These are phyloP conservation scores for Hylia prasina DNA, from an alignment of 2,113 vertebrate species.

Conservation along the genomic window DNA sequence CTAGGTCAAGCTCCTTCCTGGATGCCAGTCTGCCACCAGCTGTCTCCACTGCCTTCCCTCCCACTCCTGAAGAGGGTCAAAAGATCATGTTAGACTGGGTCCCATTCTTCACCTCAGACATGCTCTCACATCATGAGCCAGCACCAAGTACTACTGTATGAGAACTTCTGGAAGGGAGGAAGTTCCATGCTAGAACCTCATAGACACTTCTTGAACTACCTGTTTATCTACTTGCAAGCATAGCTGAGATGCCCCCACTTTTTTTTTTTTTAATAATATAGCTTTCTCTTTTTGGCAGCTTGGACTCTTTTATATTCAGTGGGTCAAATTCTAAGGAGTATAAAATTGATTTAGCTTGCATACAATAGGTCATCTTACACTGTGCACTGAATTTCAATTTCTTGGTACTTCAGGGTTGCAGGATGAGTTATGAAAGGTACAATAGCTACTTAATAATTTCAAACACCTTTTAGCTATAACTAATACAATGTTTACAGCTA, in stretches of 20 bases:
- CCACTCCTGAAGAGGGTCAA: neutral
- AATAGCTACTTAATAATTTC: slow-evolving; percentile 43
- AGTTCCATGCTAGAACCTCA: neutral
- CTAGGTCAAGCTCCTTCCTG: neutral
- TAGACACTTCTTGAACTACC: neutral
- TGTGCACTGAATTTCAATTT: neutral
- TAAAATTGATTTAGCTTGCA: neutral
- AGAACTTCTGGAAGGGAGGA: neutral
- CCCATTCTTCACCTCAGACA: neutral
- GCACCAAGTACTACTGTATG: neutral
- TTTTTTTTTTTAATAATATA: neutral
- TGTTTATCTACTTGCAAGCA: neutral
- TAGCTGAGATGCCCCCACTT: accelerated
- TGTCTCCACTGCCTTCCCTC: neutral
- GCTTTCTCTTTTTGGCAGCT: slow-evolving; percentile 27
- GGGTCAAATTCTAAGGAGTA: slow-evolving; percentile 12
- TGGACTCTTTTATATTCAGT: neutral
- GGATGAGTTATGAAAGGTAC: neutral
- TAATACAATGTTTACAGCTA: slow-evolving; percentile 45
- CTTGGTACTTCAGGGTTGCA: neutral
- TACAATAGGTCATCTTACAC: neutral
- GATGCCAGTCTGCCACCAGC: neutral
- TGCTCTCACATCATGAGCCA: neutral
- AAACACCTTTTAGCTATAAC: slow-evolving; percentile 22
- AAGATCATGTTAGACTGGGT: neutral